These are phyloP conservation scores for Apostichopus parvimensis DNA, from an alignment of 35 echinoderm and acorn worm genomes.

Conservation along the genomic window DNA sequence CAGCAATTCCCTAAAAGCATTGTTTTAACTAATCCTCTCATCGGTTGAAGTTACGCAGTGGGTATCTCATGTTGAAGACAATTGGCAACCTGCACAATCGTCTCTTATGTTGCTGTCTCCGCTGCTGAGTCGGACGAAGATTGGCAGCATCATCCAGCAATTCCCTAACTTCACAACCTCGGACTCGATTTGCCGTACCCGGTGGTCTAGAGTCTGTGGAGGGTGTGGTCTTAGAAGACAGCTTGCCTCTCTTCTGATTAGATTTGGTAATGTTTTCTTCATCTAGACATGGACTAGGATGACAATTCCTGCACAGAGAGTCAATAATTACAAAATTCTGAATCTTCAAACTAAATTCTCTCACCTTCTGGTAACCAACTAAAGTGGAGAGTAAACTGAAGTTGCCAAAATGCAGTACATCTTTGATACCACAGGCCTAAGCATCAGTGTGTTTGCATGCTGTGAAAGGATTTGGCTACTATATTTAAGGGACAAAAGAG, in stretches of 20 bases:
- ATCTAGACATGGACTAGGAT: neutral
- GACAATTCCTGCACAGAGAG: neutral
- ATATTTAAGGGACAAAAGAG: too few species aligned
- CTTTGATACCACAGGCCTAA: too few species aligned
- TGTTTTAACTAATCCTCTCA: too few species aligned
- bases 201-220: neutral
- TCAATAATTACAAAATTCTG: too few species aligned
- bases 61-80: neutral
- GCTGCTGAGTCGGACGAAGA: neutral
- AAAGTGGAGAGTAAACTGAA: too few species aligned
- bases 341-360: too few species aligned
- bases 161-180: neutral
- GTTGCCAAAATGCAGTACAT: too few species aligned
- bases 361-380: too few species aligned
- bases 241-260: neutral
- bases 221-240: neutral
- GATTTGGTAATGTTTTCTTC: neutral
- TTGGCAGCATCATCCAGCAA: neutral
- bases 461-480: too few species aligned
- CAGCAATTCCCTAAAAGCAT: too few species aligned
- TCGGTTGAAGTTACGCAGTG: neutral
- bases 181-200: neutral
- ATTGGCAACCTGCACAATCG: neutral
- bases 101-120: neutral
- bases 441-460: too few species aligned